Base-by-base conservation (phyloP, 2,797 vertebrate genomes). In the Gouania willdenowi region DNA sequence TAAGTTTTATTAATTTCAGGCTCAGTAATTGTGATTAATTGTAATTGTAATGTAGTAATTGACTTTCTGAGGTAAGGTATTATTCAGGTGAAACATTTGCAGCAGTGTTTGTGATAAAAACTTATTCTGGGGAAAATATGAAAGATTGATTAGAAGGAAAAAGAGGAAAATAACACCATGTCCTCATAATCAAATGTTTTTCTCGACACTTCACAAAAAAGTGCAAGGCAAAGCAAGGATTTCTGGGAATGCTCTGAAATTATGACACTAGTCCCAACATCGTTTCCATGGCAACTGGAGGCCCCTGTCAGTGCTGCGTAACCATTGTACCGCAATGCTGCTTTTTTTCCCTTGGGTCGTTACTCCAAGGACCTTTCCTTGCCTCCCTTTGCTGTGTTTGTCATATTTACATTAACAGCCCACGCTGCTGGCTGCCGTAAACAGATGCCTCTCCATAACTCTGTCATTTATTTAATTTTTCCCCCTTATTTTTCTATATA, bases 261-360 rank as follows among this genome's bases (percentile, higher is more conserved):
- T 5, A 51, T 64, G 48, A 79, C 63, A 63, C 51, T 70, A 72
- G 56, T 55, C 39, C 31, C 41, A 46, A 39, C 38, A 38, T 57
- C 6, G 68, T 82, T 73, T 62, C 71, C 67, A 42, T 72, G 66
- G 70, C 57, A 78, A 78, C 58, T 1, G 8, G 35, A 51, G 53
- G 41, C 55, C 59, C 58, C 68, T 37, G 50, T 61, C 50, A 26
- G 29, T 10, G 47, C 42, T 33, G 24, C 14, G n/a, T 42, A 56
- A 40, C 50, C 41, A 53, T 52, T 37, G 46, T 55, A 43, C 31
- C 57, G 42, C 35, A 40, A 31, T 40, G 47, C 33, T 54, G 49
- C 41, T 18, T 25, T 29, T 26, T 15, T 13, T 46, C 62, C 55
- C 7, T 20, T 1, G n/a, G 32, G 63, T 52, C 17, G 1, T 32